These are phyloP conservation scores for Brassicogethes aeneus DNA, from an alignment of 2,888 invertebrate genomes.

Conservation along the genomic window DNA sequence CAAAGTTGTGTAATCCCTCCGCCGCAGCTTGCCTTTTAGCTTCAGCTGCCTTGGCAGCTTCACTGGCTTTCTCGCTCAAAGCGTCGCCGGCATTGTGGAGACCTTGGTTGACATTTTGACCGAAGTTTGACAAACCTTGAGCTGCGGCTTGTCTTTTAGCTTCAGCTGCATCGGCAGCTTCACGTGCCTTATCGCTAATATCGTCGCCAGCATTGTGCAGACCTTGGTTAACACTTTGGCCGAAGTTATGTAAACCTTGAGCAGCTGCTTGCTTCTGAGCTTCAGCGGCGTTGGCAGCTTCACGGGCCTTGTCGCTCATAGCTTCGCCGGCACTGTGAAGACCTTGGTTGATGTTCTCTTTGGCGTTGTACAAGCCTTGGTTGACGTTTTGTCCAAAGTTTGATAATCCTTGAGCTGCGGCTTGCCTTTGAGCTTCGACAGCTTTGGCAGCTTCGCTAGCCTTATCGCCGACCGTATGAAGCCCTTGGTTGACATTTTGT, in stretches of 20 bases:
- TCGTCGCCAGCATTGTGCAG: not conserved
- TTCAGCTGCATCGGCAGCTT: slow-evolving; percentile 17
- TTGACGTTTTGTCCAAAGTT: slow-evolving; percentile 1
- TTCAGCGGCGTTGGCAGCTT: slow-evolving; percentile 13
- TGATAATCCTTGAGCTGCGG: too few species aligned
- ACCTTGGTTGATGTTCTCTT: not conserved
- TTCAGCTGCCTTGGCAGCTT: slow-evolving; percentile 11
- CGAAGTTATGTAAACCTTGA: slow-evolving; percentile 12
- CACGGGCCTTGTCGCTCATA: slow-evolving; percentile 3
- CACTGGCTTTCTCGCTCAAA: slow-evolving; percentile 7
- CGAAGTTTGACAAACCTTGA: slow-evolving; percentile 9
- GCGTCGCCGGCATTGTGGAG: slow-evolving; percentile 3
- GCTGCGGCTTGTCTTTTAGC: slow-evolving; percentile 12
- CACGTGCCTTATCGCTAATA: not conserved
- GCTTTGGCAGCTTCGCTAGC: slow-evolving; percentile 9
- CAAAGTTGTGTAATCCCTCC: not conserved
- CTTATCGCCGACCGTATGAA: slow-evolving; percentile 6
- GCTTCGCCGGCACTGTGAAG: not conserved
- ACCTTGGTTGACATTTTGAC: slow-evolving; percentile 6
- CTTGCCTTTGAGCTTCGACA: slow-evolving; percentile 10
- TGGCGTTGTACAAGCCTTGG: not conserved
- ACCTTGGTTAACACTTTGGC: not conserved
- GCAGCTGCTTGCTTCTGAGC: slow-evolving; percentile 8
- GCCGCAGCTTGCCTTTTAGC: slow-evolving; percentile 6
- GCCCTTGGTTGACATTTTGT: slow-evolving; percentile 4